These are phyloP conservation scores for Porites evermanni DNA, from an alignment of 92 coral and sea anemone species.

Conservation along the genomic window DNA sequence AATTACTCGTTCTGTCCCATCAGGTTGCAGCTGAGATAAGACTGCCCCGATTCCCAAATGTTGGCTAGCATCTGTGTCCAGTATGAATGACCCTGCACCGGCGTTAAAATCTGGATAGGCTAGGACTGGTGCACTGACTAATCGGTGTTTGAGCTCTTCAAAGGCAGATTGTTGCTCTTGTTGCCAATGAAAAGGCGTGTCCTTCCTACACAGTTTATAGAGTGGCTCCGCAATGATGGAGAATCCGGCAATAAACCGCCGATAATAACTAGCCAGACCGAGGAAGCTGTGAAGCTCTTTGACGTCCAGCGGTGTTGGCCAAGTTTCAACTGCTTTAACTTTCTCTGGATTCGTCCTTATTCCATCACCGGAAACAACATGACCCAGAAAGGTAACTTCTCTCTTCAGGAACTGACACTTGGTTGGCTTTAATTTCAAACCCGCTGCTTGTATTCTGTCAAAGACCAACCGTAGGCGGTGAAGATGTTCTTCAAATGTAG, in stretches of 20 bases:
- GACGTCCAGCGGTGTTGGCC: conserved; percentile 4
- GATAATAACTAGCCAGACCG: neutral
- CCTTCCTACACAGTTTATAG: conserved; percentile 15
- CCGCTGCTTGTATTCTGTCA: too few relatives aligned
- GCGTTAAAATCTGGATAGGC: conserved; percentile 67
- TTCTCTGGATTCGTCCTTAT: conserved; percentile 37
- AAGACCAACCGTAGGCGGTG: too few relatives aligned
- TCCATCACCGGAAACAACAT: conserved; percentile 10
- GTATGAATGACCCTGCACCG: conserved; percentile 52
- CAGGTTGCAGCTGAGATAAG: conserved; percentile 56
- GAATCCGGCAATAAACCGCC: neutral
- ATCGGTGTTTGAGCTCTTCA: conserved; percentile 27
- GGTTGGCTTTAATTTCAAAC: too few relatives aligned
- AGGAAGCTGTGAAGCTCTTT: too few relatives aligned
- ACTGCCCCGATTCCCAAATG: conserved; percentile 58
- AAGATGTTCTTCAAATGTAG: too few relatives aligned
- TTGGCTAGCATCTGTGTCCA: conserved; percentile 64
- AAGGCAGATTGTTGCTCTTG: conserved; percentile 47
- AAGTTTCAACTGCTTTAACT: neutral
- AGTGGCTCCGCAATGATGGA: neutral
- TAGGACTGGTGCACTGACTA: conserved; percentile 59
- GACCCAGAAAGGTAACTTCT: conserved; percentile 46
- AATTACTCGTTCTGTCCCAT: conserved; percentile 57
- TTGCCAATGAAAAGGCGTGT: conserved; percentile 42
- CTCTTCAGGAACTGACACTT: conserved; percentile 43